Base-by-base conservation (phyloP, 2,113 vertebrate genomes). In the Lepidothrix coronata region DNA sequence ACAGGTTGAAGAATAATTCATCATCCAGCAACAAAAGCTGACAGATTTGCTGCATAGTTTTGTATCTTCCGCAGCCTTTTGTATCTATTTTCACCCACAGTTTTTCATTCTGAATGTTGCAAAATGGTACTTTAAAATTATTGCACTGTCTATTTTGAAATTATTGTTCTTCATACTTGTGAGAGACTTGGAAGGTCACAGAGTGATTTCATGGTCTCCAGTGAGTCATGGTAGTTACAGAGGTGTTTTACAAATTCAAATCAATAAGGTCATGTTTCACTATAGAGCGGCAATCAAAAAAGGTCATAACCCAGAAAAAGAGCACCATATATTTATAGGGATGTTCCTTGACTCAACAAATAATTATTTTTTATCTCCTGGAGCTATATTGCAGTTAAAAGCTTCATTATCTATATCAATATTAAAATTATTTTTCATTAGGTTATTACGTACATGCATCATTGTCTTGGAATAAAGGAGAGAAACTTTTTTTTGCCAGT, bases 161-260 rank as follows among this genome's bases (percentile, higher is more conserved):
- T 93, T 71, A 85, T 74, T 86, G 65, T 88, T 93, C 31, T 72
- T 78, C 16, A 19, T 59, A 89, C 23, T 84, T 78, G 25, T 31
- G 52, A 91, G 78, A 90, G 66, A 54, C 65, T 78, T 81, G 37
- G 54, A 93, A 92, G 85, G 80, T 89, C 91, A 82, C 5, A 22
- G 62, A 79, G 49, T 73, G 83, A 61, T 92, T 92, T 96, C 70
- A n/a, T 49, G 31, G 49, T 92, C 80, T 41, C 74, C 39, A 37
- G 30, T 88, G 88, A 86, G 49, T 96, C 65, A 75, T 14, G 25
- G 58, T 76, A 51, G 65, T 87, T 73, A 78, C 68, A 70, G 44
- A 91, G 35, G 17, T 79, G 59, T 68, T 96, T 88, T 72, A 94
- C 48, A 95, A 94, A 93, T 88, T 91, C 25, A 72, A 84, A 88